phyloP scores from a whole-genome alignment of 1,140 invertebrate species.

The Onthophagus taurus region DNA sequence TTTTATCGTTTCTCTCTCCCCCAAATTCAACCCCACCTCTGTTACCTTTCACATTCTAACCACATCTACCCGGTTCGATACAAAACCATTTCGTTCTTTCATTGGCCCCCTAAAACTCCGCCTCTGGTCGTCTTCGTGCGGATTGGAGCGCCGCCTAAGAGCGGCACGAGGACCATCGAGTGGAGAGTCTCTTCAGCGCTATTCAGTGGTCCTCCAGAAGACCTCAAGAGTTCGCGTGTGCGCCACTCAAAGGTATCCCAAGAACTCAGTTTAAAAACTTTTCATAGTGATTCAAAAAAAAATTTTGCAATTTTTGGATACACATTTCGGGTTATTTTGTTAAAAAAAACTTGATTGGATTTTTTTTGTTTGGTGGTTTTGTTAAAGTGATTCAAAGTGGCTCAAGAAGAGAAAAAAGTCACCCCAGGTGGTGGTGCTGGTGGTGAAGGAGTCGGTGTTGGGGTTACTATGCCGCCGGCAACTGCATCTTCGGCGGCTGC shows the following conservation, averaged over 20 bases:
- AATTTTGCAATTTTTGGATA: neutral
- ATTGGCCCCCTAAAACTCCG: constrained; percentile 26
- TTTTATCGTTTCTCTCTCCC: neutral
- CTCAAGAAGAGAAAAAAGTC: constrained; percentile 28
- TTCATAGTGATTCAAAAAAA: neutral
- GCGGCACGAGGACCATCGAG: constrained; percentile 29
- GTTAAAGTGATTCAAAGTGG: constrained; percentile 28
- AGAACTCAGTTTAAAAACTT: constrained; percentile 9
- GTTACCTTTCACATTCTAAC: constrained; percentile 9
- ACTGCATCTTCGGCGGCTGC: constrained; percentile 27
- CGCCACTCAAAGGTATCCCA: constrained; percentile 26
- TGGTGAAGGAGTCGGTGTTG: constrained; percentile 13
- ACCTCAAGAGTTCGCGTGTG: constrained; percentile 35
- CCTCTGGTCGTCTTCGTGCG: constrained; percentile 15
- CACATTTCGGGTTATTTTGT: neutral
- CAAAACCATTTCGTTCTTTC: neutral
- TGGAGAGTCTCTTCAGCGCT: constrained; percentile 32
- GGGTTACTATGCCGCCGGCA: constrained; percentile 19
- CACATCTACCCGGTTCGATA: constrained; percentile 12
- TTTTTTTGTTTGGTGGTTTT: constrained; percentile 14
- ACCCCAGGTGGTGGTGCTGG: constrained; percentile 9
- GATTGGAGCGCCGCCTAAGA: constrained; percentile 29
- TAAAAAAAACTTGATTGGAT: neutral
- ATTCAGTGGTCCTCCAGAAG: constrained; percentile 36
- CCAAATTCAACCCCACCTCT: constrained; percentile 1